Evolutionary conservation across 2,797 vertebrate genomes (phyloP), one percentile per base, ranked within the genome.

Genomic region (Microctenopoma stevenorrisi): DNA sequence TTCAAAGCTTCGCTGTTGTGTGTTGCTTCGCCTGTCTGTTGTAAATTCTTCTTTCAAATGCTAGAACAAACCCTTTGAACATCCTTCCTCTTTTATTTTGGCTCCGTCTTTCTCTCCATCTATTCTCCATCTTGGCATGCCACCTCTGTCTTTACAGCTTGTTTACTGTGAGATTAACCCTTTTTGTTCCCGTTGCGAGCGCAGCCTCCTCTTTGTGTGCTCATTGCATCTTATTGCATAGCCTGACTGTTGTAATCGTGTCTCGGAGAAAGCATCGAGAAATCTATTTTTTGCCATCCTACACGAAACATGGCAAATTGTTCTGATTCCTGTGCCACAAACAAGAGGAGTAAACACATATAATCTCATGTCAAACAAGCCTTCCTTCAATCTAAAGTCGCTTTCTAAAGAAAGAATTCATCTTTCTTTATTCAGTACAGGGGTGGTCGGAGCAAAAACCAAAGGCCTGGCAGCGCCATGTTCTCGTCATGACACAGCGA

Each of bases 1-100:
- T 88, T 91, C 89, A 88, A 90, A 91, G 86, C 54, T 37, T 66
- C 5, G 42, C 71, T 70, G 64, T 46, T 74, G 61, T 68, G 72
- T 46, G 75, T 59, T 65, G 70, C 83, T 64, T 48, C 53, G 43
- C 48, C 50, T 85, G 64, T 52, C 70, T 87, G 74, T 85, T 83
- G 84, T 89, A 85, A 79, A 86, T 76, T 78, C 69, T 67, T 37
- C 59, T 77, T 82, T 81, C 79, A 72, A 77, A 88, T 71, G 60
- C 66, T 44, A 64, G 54, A 78, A 88, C 79, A 83, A 82, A 82
- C 66, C 75, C 82, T 85, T 88, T 90, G 85, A 89, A 90, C 84
- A 67, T 74, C 49, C 68, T 72, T 75, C 72, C 83, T 81, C 63
- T 46, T 50, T 65, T 65, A 42, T 50, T 65, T 43, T 30, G 13